A percentile compares a stretch with the other conserved stretches of the same genome.
Evolutionary conservation across 2,797 vertebrate species (phyloP).

Genomic region (Molossus molossus): DNA sequence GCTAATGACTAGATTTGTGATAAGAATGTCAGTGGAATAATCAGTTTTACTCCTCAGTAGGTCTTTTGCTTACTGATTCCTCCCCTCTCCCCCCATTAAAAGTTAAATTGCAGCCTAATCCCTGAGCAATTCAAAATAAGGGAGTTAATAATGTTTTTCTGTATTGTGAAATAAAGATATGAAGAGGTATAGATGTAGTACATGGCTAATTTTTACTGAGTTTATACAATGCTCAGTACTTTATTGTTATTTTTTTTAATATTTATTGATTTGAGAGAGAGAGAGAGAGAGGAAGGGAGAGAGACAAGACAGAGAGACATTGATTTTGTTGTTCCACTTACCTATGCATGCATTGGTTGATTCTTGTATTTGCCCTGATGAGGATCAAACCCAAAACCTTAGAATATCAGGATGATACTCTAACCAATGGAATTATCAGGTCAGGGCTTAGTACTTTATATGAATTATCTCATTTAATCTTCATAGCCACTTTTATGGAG

Average conservation of each 20-base stretch:
- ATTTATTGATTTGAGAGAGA: neutral
- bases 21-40: neutral
- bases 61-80: slow-evolving; percentile 9
- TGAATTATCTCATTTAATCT: slow-evolving; percentile 39
- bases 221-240: neutral
- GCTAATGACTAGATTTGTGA: slow-evolving; percentile 28
- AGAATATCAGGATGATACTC: neutral
- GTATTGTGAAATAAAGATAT: slow-evolving; percentile 24
- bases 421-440: neutral
- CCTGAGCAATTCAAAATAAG: slow-evolving; percentile 51
- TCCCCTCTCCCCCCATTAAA: neutral
- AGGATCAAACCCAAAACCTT: neutral
- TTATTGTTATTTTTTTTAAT: neutral
- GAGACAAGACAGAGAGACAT: neutral
- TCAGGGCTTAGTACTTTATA: neutral
- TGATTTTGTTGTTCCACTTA: neutral
- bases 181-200: neutral
- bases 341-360: neutral
- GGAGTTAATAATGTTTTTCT: slow-evolving; percentile 12
- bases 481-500: neutral
- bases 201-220: slow-evolving; percentile 30
- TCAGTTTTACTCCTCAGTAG: slow-evolving; percentile 9
- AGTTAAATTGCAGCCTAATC: slow-evolving; percentile 49
- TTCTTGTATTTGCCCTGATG: neutral
- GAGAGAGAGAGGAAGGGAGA: neutral